Conservation (phyloP, 92 coral and sea anemone species). For the Bergia sp. region DNA sequence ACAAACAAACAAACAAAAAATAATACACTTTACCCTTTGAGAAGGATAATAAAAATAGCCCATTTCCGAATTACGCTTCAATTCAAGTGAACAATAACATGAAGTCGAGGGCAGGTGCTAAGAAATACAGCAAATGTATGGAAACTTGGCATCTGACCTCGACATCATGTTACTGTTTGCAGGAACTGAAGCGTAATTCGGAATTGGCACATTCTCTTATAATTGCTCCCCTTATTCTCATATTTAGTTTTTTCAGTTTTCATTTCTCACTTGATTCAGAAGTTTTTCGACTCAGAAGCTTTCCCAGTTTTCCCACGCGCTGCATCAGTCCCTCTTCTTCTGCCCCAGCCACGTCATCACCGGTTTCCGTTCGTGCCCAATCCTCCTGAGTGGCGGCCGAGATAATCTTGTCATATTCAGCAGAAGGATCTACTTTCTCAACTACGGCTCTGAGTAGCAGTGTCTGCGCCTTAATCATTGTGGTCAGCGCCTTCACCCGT, state of each 20-base stretch:
- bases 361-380: background rate
- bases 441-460: slow-evolving; percentile 21
- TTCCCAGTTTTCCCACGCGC: slow-evolving; percentile 27
- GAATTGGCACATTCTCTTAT: no score
- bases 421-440: slow-evolving; percentile 14
- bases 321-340: slow-evolving; percentile 15
- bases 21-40: no score
- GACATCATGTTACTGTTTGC: no score
- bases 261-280: background rate
- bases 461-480: slow-evolving; percentile 42
- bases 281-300: background rate
- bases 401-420: slow-evolving; percentile 17
- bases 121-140: no score
- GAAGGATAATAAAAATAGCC: no score
- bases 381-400: background rate
- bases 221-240: no score
- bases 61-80: no score
- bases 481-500: slow-evolving; percentile 43
- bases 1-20: no score
- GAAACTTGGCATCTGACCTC: no score
- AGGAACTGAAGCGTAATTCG: no score
- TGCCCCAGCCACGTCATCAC: background rate
- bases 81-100: no score
- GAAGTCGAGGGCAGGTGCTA: no score
- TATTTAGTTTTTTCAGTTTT: background rate